These are phyloP conservation scores for Daktulosphaira vitifoliae DNA, from an alignment of 1,140 invertebrate species.

Conservation along the genomic window DNA sequence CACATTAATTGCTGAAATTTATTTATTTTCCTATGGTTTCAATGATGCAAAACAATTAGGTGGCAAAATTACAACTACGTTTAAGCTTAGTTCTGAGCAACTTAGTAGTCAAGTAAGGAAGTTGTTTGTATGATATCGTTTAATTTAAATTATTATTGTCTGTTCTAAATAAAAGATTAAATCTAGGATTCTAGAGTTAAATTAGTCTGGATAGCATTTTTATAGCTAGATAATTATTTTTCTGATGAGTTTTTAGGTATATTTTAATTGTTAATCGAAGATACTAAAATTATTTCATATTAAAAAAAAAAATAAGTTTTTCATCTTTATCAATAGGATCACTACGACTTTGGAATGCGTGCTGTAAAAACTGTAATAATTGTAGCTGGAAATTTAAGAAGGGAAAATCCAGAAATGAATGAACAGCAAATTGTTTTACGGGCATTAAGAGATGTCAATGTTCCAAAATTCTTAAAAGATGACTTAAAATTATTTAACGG, in stretches of 20 bases:
- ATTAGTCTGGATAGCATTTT: background rate
- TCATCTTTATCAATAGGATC: slow-evolving; percentile 30
- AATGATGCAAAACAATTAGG: slow-evolving; percentile 67
- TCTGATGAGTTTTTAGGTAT: background rate
- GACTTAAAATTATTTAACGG: slow-evolving; percentile 86
- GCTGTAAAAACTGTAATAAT: slow-evolving; percentile 75
- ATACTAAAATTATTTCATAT: too few relatives aligned
- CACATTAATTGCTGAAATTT: slow-evolving; percentile 87
- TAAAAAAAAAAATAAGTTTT: background rate
- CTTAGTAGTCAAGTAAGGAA: slow-evolving; percentile 79
- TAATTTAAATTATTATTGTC: background rate
- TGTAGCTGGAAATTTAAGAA: slow-evolving; percentile 78
- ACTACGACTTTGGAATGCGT: slow-evolving; percentile 49
- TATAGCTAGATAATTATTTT: background rate
- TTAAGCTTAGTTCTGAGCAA: slow-evolving; percentile 80
- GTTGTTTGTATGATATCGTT: slow-evolving; percentile 65
- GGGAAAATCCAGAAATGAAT: slow-evolving; percentile 70
- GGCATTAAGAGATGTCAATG: slow-evolving; percentile 84
- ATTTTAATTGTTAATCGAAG: too few relatives aligned
- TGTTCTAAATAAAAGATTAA: background rate
- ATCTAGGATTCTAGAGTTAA: too few relatives aligned
- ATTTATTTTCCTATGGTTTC: slow-evolving; percentile 84
- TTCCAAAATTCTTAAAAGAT: slow-evolving; percentile 81
- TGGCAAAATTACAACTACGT: slow-evolving; percentile 82
- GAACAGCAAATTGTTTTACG: slow-evolving; percentile 68